Conservation (phyloP, 2,797 vertebrate species). For the Carapus acus region DNA sequence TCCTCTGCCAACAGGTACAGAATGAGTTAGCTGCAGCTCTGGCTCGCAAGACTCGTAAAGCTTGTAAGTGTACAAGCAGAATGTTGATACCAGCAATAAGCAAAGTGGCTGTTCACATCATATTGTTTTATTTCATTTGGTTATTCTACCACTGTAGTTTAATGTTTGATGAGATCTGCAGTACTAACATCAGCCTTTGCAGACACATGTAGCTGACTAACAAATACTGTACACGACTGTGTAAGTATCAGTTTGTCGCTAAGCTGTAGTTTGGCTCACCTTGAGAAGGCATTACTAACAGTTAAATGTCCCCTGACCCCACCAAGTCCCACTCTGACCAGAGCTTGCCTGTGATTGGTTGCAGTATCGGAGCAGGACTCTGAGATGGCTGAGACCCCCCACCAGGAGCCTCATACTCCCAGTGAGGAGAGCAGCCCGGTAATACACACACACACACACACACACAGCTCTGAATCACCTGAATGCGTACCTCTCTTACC, state of each 20-base stretch:
- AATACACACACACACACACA: slow-evolving; percentile 21
- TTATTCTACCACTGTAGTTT: no score
- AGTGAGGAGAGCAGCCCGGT: slow-evolving; percentile 71
- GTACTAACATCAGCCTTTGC: no score
- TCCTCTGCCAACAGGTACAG: slow-evolving; percentile 77
- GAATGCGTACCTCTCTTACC: neutral
- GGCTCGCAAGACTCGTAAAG: slow-evolving; percentile 90
- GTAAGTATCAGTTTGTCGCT: no score
- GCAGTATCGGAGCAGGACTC: slow-evolving; percentile 76
- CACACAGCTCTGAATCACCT: slow-evolving; percentile 9
- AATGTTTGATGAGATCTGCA: no score
- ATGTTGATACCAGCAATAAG: no score
- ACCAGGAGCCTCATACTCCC: slow-evolving; percentile 62
- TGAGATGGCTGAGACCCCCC: slow-evolving; percentile 61
- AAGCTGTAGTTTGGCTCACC: no score
- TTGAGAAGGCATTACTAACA: no score
- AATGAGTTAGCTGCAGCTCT: slow-evolving; percentile 90
- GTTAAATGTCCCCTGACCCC: no score
- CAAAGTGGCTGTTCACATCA: slow-evolving; percentile 2
- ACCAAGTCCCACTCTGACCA: slow-evolving; percentile 1
- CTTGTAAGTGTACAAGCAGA: slow-evolving; percentile 62
- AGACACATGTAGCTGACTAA: no score
- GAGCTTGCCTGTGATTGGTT: slow-evolving; percentile 29
- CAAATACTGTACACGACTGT: no score
- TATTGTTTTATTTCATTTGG: slow-evolving; percentile 8